phyloP scores from a whole-genome alignment of 2,797 vertebrate species.

The Chromobotia macracanthus region DNA sequence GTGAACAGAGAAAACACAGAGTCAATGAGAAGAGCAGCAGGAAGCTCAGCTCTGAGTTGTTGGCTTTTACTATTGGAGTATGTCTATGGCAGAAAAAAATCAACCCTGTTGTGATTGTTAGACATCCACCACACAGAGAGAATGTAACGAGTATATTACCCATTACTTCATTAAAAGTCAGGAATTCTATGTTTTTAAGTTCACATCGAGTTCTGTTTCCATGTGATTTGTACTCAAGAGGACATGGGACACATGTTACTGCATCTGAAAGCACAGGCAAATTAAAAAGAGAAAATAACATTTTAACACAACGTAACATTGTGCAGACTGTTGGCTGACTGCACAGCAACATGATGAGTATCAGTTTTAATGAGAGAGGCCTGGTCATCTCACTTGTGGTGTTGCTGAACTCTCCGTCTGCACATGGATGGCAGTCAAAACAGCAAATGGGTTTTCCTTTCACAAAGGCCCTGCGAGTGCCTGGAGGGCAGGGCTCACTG shows the following conservation, averaged over 20 bases:
- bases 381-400: slow-evolving; percentile 77
- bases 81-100: slow-evolving; percentile 60
- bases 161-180: slow-evolving; percentile 78
- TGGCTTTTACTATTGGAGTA: too few species aligned
- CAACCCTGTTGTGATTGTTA: slow-evolving; percentile 71
- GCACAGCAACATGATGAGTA: slow-evolving; percentile 65
- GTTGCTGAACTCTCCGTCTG: slow-evolving; percentile 79
- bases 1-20: too few species aligned
- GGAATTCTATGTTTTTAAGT: slow-evolving; percentile 78
- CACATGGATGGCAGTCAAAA: slow-evolving; percentile 78
- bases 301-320: slow-evolving; percentile 66
- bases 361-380: slow-evolving; percentile 66
- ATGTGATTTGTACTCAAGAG: slow-evolving; percentile 78
- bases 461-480: slow-evolving; percentile 72
- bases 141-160: slow-evolving; percentile 74
- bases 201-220: slow-evolving; percentile 74
- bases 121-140: slow-evolving; percentile 74
- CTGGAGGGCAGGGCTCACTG: slow-evolving; percentile 76
- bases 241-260: slow-evolving; percentile 77
- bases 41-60: too few species aligned
- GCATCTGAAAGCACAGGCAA: slow-evolving; percentile 81
- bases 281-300: slow-evolving; percentile 67
- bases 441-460: slow-evolving; percentile 80
- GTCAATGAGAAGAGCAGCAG: too few species aligned
- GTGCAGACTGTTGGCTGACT: slow-evolving; percentile 65